Base-by-base conservation (phyloP, 2,888 invertebrate genomes). In the Ditula angustiorana region DNA sequence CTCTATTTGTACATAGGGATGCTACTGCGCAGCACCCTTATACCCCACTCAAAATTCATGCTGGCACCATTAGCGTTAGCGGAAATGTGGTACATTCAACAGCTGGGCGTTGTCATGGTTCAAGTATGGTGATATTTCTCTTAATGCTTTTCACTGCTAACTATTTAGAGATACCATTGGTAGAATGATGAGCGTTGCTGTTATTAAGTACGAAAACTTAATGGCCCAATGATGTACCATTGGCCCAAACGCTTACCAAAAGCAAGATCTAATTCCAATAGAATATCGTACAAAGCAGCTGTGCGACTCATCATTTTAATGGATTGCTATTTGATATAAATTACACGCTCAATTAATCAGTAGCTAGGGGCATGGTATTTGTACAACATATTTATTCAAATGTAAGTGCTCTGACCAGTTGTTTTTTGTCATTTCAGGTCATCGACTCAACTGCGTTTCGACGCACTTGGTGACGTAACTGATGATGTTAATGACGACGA, bases 111-210 rank as follows among this genome's bases (percentile, higher is more conserved):
- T 68, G 70, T 71, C 74, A 73, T 81, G 85, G 86, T 85, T 86
- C 88, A 90, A 88, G 90, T 90, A 89, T 82, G 85, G 80, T 79
- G 72, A 79, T 82, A 72, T 81, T 78, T 74, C 72, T 79, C 74
- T 72, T 66, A 71, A 74, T 69, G 80, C 82, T 81, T 79, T 58
- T 70, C 72, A 79, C 80, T 61, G 84, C 85, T 84, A 81, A 19
- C 37, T 50, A 23, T 30, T 47, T 10, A 4, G 33, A 23, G 16
- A 50, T 33, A 33, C 19, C 21, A 24, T 37, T 35, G 7, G 11
- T 33, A 7, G 24, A 37, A 23, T 46, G 21, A 55, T 49, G 23
- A 16, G 10, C n/a, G 8, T 37, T 7, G 37, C 35, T 37, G 37
- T 16, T 37, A 16, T 13, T 35, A 2, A 13, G 13, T 13, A 5